phyloP scores from a whole-genome alignment of 2,797 vertebrate genomes.

The Neoniphon sammara region DNA sequence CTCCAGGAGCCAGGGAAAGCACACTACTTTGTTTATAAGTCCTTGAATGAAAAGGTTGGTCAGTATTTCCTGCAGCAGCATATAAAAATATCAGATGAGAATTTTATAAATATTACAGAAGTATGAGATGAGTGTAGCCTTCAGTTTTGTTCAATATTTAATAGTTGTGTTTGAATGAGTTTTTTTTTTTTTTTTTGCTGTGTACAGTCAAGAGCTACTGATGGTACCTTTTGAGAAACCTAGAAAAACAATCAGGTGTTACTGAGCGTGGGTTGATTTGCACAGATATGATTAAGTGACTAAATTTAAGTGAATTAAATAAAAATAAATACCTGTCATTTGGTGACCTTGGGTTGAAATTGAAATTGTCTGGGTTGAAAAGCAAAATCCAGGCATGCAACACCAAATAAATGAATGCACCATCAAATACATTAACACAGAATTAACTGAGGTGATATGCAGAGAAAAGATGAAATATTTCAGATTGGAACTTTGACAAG shows the following conservation, averaged over 20 bases:
- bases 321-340: no score
- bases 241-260: slow-evolving; percentile 10
- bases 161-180: not conserved
- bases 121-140: no score
- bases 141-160: slow-evolving; percentile 2
- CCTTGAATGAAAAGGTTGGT: slow-evolving; percentile 3
- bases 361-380: slow-evolving; percentile 18
- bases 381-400: slow-evolving; percentile 16
- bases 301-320: slow-evolving; percentile 39
- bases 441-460: slow-evolving; percentile 3
- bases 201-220: not conserved
- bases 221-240: slow-evolving; percentile 5
- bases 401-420: slow-evolving; percentile 5
- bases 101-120: no score
- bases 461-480: slow-evolving; percentile 4
- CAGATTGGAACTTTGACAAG: not conserved
- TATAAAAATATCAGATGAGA: no score
- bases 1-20: not conserved
- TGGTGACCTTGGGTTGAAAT: no score
- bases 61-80: no score
- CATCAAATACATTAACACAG: slow-evolving; percentile 12
- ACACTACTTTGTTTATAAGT: not conserved
- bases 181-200: not conserved
- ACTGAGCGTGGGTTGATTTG: slow-evolving; percentile 37
- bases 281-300: slow-evolving; percentile 25